Percentiles rank a stretch among this genome's conserved stretches.
Evolutionary conservation across 2,113 vertebrate species (phyloP).

Genomic region (Ciconia maguari): DNA sequence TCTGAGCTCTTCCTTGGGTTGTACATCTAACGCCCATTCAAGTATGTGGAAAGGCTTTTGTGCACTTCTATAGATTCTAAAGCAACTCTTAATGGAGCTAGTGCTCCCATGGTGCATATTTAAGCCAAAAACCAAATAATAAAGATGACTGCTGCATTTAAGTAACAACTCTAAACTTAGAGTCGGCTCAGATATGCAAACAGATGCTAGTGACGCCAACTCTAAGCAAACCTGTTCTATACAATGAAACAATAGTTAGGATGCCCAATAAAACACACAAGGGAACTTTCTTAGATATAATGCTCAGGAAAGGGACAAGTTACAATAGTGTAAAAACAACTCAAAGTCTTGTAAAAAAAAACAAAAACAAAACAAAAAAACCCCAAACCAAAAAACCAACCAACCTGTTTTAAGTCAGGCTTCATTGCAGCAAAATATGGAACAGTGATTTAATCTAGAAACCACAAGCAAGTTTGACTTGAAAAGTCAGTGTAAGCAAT

Average conservation of each 20-base stretch:
- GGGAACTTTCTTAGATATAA: neutral
- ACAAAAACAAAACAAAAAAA: neutral
- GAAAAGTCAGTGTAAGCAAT: constrained; percentile 12
- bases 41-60: neutral
- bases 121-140: neutral
- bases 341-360: neutral
- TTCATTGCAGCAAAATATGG: neutral
- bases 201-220: neutral
- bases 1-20: constrained; percentile 1
- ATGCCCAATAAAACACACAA: neutral
- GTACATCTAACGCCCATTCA: neutral
- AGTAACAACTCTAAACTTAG: neutral
- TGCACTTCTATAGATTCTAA: neutral
- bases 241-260: neutral
- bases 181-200: neutral
- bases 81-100: neutral
- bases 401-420: neutral
- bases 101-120: neutral
- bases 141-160: neutral
- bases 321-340: neutral
- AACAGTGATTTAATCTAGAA: neutral
- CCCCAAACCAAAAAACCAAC: neutral
- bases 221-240: neutral
- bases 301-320: neutral
- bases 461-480: constrained; percentile 11